phyloP scores from a whole-genome alignment of 2,113 vertebrate species.

The Lycocorax pyrrhopterus region DNA sequence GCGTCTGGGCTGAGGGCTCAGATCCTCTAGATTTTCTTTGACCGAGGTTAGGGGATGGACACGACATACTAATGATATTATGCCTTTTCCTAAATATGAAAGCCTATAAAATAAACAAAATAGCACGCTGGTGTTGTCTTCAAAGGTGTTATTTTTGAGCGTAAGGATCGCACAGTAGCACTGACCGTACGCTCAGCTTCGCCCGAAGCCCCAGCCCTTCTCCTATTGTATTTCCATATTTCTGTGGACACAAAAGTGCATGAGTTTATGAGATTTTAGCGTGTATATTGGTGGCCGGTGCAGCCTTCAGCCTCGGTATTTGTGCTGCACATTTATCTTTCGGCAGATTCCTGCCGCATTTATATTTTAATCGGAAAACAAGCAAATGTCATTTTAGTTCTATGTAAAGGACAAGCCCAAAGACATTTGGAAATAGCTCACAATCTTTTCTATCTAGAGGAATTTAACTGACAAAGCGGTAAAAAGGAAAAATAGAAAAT shows the following conservation, averaged over 20 bases:
- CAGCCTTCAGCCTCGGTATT: not conserved
- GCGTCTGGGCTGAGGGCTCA: not conserved
- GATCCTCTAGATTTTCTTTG: not conserved
- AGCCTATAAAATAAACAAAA: not conserved
- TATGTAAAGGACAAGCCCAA: not conserved
- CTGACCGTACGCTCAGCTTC: not conserved
- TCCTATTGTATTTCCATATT: not conserved
- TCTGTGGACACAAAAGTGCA: not conserved
- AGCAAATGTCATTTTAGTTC: not conserved
- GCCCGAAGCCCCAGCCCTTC: not conserved
- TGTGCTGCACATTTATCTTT: not conserved
- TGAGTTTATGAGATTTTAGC: not conserved
- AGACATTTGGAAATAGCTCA: not conserved
- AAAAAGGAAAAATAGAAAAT: not conserved
- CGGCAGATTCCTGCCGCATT: not conserved
- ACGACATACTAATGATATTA: not conserved
- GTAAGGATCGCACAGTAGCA: not conserved
- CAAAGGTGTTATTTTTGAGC: not conserved
- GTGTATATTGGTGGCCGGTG: too few species aligned
- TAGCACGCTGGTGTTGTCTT: not conserved
- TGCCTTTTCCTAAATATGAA: not conserved
- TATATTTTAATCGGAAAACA: not conserved
- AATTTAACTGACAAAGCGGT: not conserved
- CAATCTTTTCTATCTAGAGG: not conserved
- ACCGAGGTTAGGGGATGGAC: not conserved